Evolutionary conservation across 2,797 vertebrate species (phyloP).

Genomic region (Todus mexicanus): DNA sequence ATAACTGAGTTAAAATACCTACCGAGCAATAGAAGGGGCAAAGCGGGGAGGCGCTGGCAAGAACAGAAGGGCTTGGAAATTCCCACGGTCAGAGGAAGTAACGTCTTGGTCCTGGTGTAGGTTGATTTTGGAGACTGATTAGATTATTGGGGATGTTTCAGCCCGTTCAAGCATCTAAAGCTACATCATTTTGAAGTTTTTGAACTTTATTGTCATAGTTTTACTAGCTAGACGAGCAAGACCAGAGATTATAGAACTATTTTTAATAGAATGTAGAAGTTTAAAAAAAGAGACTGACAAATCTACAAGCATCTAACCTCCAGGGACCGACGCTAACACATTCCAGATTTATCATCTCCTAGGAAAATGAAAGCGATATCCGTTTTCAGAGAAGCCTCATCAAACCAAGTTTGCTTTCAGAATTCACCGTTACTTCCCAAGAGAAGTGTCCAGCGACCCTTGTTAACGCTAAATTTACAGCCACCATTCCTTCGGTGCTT

Average conservation of each 20-base stretch:
- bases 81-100: background rate
- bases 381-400: constrained; percentile 31
- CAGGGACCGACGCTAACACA: background rate
- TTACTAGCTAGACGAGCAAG: background rate
- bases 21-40: background rate
- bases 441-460: background rate
- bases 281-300: background rate
- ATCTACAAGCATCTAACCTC: background rate
- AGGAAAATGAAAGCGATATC: background rate
- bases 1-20: background rate
- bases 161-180: too few species aligned
- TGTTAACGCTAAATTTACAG: constrained; percentile 30
- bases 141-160: too few species aligned
- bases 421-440: constrained; percentile 34
- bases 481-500: background rate
- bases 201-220: background rate
- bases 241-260: background rate
- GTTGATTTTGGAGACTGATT: background rate
- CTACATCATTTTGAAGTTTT: background rate
- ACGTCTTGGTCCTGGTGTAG: background rate
- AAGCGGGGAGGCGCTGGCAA: background rate
- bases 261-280: too few species aligned
- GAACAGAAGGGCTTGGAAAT: background rate
- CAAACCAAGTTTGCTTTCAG: constrained; percentile 34
- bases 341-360: background rate